phyloP scores from a whole-genome alignment of 2,113 vertebrate genomes.

The Apus apus region DNA sequence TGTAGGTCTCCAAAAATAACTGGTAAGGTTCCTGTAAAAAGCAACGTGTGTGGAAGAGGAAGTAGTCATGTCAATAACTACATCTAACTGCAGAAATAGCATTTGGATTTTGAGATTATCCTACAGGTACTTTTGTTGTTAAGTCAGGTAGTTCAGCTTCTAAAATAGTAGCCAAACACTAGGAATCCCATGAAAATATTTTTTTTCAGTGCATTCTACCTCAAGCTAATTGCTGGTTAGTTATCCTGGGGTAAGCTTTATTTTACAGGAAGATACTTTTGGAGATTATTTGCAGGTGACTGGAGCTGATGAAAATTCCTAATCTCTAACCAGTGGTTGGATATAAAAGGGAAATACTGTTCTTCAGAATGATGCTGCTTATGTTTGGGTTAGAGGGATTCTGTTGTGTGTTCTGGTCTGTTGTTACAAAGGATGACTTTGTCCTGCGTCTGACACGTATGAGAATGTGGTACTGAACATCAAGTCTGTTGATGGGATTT shows the following conservation, averaged over 20 bases:
- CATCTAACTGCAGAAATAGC: background rate
- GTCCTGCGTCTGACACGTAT: accelerated
- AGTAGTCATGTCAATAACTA: background rate
- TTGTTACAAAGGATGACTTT: background rate
- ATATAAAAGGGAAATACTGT: background rate
- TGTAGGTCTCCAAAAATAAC: conserved; percentile 30
- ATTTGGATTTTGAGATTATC: background rate
- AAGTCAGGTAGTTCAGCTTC: background rate
- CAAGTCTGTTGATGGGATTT: background rate
- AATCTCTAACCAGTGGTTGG: background rate
- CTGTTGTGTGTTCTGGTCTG: background rate
- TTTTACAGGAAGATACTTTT: background rate
- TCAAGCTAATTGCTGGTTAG: background rate
- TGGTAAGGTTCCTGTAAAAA: background rate
- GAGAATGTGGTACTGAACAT: background rate
- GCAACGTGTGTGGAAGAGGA: background rate
- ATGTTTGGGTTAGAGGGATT: background rate
- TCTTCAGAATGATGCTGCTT: background rate
- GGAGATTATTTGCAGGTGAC: background rate
- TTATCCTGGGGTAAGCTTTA: background rate
- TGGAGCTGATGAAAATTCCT: background rate
- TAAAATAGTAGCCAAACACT: background rate
- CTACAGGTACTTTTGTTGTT: background rate
- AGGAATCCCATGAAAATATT: background rate
- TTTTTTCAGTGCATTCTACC: background rate